Percentiles rank a stretch among this genome's conserved stretches.
Conservation (phyloP, 2,113 vertebrate genomes). For the Myotis brandtii region DNA sequence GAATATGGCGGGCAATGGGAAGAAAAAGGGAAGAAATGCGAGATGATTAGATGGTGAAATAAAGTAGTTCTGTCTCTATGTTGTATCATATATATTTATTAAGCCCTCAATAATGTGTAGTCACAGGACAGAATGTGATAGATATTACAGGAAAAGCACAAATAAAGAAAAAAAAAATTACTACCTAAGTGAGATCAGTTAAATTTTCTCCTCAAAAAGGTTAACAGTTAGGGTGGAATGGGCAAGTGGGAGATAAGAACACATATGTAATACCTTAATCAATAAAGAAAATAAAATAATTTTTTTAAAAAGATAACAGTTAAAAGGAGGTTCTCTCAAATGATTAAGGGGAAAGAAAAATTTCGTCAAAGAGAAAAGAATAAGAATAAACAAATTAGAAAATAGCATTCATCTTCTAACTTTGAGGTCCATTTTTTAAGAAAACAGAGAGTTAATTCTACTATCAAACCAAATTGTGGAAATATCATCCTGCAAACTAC, state of each 20-base stretch:
- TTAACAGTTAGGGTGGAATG: too few relatives aligned
- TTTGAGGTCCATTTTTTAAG: not conserved
- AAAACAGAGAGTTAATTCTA: slow-evolving; percentile 3
- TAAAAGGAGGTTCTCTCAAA: slow-evolving; percentile 33
- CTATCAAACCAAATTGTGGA: not conserved
- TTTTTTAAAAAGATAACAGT: not conserved
- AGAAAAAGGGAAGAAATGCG: not conserved
- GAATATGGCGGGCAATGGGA: not conserved
- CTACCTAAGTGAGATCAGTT: not conserved
- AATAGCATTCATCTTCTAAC: not conserved
- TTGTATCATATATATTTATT: not conserved
- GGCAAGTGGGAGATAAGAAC: too few relatives aligned
- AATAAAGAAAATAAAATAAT: too few relatives aligned
- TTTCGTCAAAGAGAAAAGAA: not conserved
- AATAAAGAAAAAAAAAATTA: not conserved
- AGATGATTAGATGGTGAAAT: not conserved
- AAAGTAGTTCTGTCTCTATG: not conserved
- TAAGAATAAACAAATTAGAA: not conserved
- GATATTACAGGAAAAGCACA: not conserved
- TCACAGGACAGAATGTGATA: not conserved
- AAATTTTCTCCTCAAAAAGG: not conserved
- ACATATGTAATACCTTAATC: too few relatives aligned
- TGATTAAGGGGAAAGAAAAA: not conserved
- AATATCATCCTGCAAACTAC: not conserved
- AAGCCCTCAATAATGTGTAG: not conserved